A percentile compares a stretch with the other conserved stretches of the same genome.
Conservation (phyloP, 2,888 invertebrate genomes). For the Neuroscelio doddi region DNA sequence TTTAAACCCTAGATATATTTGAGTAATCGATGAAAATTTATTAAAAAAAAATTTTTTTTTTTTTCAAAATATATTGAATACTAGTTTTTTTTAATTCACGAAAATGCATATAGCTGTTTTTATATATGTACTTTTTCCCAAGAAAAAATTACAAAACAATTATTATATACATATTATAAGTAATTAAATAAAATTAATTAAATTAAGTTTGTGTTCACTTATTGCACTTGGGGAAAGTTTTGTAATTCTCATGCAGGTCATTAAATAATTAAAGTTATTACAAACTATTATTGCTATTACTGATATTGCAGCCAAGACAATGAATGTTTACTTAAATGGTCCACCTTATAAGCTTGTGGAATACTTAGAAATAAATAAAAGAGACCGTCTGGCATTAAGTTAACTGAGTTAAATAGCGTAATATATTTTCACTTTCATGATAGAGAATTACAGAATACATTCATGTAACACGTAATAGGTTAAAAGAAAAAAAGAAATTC, state of each 20-base stretch:
- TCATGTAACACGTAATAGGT: neutral
- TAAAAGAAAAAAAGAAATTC: neutral
- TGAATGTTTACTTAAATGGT: neutral
- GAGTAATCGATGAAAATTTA: no score
- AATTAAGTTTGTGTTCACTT: neutral
- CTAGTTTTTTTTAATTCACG: no score
- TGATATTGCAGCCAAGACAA: neutral
- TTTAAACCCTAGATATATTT: no score
- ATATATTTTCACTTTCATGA: constrained; percentile 1
- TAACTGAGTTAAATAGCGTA: neutral
- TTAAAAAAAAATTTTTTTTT: no score
- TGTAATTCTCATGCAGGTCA: neutral
- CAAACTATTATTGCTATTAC: constrained; percentile 1
- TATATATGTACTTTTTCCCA: no score
- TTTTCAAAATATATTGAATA: no score
- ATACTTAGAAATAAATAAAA: neutral
- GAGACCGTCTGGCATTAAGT: constrained; percentile 3
- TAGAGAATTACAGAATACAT: constrained; percentile 1
- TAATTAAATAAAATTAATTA: constrained; percentile 1
- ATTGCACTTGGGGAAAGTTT: neutral
- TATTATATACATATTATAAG: no score
- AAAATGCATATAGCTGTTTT: no score
- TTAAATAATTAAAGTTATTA: no score
- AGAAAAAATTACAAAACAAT: no score
- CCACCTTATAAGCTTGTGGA: neutral